Conservation (phyloP, 2,888 invertebrate genomes). For the Coleophora flavipennella region DNA sequence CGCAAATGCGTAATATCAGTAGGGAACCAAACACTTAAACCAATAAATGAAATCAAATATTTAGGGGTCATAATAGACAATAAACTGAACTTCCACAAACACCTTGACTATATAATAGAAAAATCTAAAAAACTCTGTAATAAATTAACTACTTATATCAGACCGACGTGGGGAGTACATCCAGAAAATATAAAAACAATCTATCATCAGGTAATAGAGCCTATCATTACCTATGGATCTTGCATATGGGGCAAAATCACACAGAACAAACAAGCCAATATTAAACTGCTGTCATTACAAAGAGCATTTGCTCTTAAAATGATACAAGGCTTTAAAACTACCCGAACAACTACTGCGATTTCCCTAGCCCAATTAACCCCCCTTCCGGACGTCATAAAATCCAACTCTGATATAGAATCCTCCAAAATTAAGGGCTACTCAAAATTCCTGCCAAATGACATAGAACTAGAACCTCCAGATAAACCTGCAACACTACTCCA, state of each 20-base stretch:
- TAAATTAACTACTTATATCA: neutral
- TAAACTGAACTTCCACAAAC: slow-evolving; percentile 5
- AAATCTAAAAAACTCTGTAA: slow-evolving; percentile 7
- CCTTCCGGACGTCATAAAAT: slow-evolving; percentile 3
- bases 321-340: slow-evolving; percentile 11
- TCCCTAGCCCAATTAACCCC: slow-evolving; percentile 12
- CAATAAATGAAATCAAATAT: neutral
- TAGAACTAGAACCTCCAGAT: neutral
- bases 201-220: slow-evolving; percentile 13
- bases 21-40: no score
- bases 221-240: slow-evolving; percentile 13
- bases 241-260: slow-evolving; percentile 11
- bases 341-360: slow-evolving; percentile 9
- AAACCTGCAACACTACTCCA: neutral
- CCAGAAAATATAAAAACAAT: slow-evolving; percentile 6
- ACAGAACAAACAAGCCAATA: neutral
- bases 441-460: neutral
- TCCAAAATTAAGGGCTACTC: neutral
- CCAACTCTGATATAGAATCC: neutral
- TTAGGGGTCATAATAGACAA: slow-evolving; percentile 2
- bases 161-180: slow-evolving; percentile 9
- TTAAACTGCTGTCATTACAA: slow-evolving; percentile 4
- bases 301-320: slow-evolving; percentile 12
- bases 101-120: neutral
- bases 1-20: neutral